Percentiles rank a stretch among this genome's conserved stretches.
Evolutionary conservation across 1,140 invertebrate species (phyloP).

Genomic region (Cheumatopsyche charites): DNA sequence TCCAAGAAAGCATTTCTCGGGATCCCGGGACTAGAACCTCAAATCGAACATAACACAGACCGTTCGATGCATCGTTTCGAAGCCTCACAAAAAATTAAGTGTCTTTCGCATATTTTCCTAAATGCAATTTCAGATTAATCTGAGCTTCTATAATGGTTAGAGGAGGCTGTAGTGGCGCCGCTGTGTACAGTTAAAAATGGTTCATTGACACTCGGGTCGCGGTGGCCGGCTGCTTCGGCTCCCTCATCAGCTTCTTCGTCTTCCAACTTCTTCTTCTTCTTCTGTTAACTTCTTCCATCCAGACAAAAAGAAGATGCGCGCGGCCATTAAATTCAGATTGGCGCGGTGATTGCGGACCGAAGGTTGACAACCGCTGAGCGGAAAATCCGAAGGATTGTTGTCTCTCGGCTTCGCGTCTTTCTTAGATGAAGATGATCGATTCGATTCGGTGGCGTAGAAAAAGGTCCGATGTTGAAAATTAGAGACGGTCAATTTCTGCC

Average conservation of each 20-base stretch:
- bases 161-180: not conserved
- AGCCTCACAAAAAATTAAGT: too few relatives aligned
- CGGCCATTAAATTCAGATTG: constrained; percentile 41
- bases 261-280: not conserved
- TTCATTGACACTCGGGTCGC: constrained; percentile 47
- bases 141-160: not conserved
- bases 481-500: too few relatives aligned
- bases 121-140: not conserved
- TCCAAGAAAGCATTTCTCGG: not conserved
- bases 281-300: not conserved
- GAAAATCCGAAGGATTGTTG: too few relatives aligned
- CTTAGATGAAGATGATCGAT: too few relatives aligned
- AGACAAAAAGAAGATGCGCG: constrained; percentile 17
- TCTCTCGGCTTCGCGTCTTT: too few relatives aligned
- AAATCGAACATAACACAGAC: too few relatives aligned
- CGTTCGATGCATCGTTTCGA: too few relatives aligned
- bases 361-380: too few relatives aligned
- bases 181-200: constrained; percentile 48
- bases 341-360: constrained; percentile 12
- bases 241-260: not conserved
- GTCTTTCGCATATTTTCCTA: not conserved
- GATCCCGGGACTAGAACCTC: too few relatives aligned
- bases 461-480: too few relatives aligned
- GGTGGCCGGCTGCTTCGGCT: constrained; percentile 16
- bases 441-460: too few relatives aligned